These are phyloP conservation scores for Sebastes iracundus DNA, from an alignment of 2,797 vertebrate species.

Conservation along the genomic window DNA sequence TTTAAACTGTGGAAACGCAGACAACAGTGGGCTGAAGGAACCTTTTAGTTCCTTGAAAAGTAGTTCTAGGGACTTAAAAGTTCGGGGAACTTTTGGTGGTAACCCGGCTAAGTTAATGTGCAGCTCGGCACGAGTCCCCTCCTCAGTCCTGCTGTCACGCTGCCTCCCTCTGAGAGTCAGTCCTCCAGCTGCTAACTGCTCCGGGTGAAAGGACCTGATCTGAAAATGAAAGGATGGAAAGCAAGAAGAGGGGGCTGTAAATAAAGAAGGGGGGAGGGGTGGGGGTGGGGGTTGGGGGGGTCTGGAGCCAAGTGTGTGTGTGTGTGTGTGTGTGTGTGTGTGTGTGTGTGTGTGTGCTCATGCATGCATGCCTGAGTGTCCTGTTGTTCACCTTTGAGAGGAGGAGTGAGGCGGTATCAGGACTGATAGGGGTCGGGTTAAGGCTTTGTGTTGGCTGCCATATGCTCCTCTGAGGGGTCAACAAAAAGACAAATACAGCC, in stretches of 20 bases:
- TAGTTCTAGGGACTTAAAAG: no score
- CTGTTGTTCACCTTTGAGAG: constrained; percentile 65
- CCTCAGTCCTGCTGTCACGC: constrained; percentile 36
- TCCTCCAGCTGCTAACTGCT: constrained; percentile 69
- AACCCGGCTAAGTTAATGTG: constrained; percentile 19
- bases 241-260: constrained; percentile 39
- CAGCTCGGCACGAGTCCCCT: constrained; percentile 10
- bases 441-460: constrained; percentile 70
- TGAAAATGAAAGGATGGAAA: constrained; percentile 70
- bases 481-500: constrained; percentile 48
- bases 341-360: neutral
- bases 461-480: constrained; percentile 66
- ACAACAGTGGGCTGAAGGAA: no score
- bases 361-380: constrained; percentile 31
- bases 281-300: neutral
- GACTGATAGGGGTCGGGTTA: constrained; percentile 42
- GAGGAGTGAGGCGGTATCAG: constrained; percentile 47
- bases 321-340: neutral
- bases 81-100: no score
- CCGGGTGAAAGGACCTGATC: constrained; percentile 67
- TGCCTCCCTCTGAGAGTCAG: constrained; percentile 41
- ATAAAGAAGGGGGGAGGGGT: neutral
- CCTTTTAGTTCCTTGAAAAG: no score
- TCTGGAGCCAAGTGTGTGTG: neutral
- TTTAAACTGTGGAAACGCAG: no score